These are phyloP conservation scores for Pseudococcus viburni DNA, from an alignment of 2,888 invertebrate species.

Conservation along the genomic window DNA sequence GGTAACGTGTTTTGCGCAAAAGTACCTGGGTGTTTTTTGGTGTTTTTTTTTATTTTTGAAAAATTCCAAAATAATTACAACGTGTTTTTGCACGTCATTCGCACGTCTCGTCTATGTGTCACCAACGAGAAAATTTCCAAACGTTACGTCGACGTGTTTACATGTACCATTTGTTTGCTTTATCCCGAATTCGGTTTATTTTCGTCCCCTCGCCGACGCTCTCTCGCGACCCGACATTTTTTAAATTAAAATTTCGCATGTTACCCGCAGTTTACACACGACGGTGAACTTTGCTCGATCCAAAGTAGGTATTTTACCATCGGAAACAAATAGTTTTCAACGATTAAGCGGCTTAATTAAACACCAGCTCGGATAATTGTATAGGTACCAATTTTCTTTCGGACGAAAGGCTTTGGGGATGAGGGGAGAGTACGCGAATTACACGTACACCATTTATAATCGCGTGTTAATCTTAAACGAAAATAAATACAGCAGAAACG, in stretches of 20 bases:
- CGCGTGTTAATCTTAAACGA: slow-evolving; percentile 31
- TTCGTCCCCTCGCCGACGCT: neutral
- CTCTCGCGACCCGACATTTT: neutral
- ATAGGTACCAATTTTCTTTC: neutral
- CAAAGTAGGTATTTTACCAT: neutral
- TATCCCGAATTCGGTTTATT: neutral
- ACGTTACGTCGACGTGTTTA: neutral
- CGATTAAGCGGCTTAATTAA: slow-evolving; percentile 15
- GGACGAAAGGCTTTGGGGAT: neutral
- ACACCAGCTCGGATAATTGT: neutral
- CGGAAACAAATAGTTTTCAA: neutral
- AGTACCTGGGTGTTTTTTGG: neutral
- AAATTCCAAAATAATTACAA: neutral
- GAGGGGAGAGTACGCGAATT: neutral
- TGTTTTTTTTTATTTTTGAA: neutral
- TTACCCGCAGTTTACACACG: neutral
- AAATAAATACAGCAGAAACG: neutral
- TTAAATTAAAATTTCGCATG: slow-evolving; percentile 32
- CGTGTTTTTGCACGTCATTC: neutral
- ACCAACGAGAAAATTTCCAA: neutral
- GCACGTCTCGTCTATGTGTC: neutral
- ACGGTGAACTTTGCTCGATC: too few species aligned
- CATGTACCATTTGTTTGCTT: slow-evolving; percentile 7
- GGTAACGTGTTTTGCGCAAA: neutral
- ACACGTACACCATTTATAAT: neutral